Evolutionary conservation across 2,797 vertebrate genomes (phyloP).

Genomic region (Mus caroli): DNA sequence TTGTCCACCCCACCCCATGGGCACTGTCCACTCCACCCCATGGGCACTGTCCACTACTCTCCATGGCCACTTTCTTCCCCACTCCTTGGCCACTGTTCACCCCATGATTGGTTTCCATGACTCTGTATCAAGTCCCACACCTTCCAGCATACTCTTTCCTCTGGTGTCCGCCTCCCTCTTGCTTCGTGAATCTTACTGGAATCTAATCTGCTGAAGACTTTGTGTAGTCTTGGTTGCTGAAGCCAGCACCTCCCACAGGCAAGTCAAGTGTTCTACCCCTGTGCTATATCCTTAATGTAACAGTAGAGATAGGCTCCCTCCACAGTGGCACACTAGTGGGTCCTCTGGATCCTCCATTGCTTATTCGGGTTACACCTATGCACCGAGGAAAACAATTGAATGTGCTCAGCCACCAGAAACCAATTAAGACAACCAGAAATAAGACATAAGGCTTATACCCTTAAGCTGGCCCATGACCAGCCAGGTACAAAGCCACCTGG

Average conservation of each 20-base stretch:
- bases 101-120: neutral
- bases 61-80: neutral
- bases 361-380: rapidly evolving
- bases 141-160: neutral
- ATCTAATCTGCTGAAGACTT: neutral
- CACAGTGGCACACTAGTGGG: rapidly evolving
- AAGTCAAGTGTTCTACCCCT: neutral
- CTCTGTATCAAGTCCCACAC: neutral
- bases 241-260: neutral
- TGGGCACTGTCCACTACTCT: neutral
- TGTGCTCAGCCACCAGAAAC: neutral
- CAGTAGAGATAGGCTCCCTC: rapidly evolving
- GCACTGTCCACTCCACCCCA: neutral
- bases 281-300: neutral
- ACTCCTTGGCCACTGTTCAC: neutral
- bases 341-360: neutral
- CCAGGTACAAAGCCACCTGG: no score
- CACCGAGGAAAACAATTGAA: rapidly evolving
- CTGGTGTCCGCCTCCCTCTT: neutral
- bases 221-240: neutral
- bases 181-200: neutral
- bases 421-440: neutral
- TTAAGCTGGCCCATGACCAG: rapidly evolving
- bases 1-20: neutral
- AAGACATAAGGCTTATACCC: rapidly evolving